Evolutionary conservation across 2,113 vertebrate species (phyloP).

Genomic region (Marmota monax): DNA sequence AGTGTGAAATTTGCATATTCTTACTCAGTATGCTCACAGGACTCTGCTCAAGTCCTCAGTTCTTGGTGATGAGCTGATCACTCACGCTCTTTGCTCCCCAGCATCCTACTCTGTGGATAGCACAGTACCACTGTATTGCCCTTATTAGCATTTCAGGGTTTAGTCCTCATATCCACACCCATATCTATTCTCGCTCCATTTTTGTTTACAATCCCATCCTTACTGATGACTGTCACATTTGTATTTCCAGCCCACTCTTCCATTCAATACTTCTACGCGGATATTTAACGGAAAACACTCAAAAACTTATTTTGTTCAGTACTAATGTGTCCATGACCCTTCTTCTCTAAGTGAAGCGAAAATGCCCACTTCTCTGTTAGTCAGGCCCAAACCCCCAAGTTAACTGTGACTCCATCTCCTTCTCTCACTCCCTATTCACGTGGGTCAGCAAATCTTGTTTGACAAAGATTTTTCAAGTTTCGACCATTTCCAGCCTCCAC

Average conservation of each 20-base stretch:
- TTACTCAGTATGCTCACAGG: too few species aligned
- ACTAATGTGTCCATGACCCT: not conserved
- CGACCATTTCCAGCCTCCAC: not conserved
- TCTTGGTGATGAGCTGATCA: not conserved
- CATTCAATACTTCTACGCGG: not conserved
- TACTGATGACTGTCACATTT: not conserved
- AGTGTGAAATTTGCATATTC: too few species aligned
- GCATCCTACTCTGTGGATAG: rapidly evolving
- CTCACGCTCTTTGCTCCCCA: not conserved
- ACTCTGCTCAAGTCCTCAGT: not conserved
- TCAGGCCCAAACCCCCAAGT: not conserved
- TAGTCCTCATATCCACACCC: not conserved
- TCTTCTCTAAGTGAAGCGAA: not conserved
- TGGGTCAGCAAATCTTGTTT: not conserved
- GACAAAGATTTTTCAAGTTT: not conserved
- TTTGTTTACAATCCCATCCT: not conserved
- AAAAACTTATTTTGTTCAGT: not conserved
- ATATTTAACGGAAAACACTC: not conserved
- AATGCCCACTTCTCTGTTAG: not conserved
- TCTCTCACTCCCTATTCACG: not conserved
- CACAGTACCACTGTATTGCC: not conserved
- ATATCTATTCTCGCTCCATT: not conserved
- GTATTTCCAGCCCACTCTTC: constrained; percentile 1
- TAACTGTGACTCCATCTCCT: not conserved
- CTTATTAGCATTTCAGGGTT: not conserved